Evolutionary conservation across 2,888 invertebrate species (phyloP), one percentile per base, ranked within the genome.

Genomic region (Aporophyla lueneburgensis): DNA sequence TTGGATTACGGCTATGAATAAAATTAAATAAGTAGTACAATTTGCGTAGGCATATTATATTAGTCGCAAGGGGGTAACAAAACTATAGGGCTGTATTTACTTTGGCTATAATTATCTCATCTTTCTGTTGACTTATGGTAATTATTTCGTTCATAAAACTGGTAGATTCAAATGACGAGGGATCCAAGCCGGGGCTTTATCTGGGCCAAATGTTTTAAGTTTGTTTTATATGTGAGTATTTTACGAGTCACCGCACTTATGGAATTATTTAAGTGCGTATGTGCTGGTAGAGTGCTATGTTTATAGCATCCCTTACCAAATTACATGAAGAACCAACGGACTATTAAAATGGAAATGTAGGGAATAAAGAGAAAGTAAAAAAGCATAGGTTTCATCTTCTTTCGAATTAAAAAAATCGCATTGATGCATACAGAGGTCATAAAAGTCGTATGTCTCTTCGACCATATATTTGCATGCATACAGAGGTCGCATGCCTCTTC

Each of bases 121-220:
- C 89, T 90, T 90, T 84, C 87, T 87, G 84, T 80, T 86, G 86
- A 88, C 85, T 89, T 88, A 88, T 87, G 86, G 85, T 86, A 83
- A 91, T 89, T 89, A 90, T 91, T 67, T 89, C 89, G 89, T 87
- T 87, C 43, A 89, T 90, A 89, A 91, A 89, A 89, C 88, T 86
- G 86, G 21, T 40, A 63, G 43, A 78, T 56, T 71, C 61, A 61
- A 63, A 54, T 59, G 24, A 59, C 86, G 84, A 86, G 87, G 83
- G 46, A 40, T 49, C 63, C 19, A 59, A 40, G 56, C 49, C 58
- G 19, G n/a, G 9, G 49, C 10, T 59, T 21, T 78, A 67, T 74
- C 58, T 62, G 54, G 61, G 54, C 66, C 53, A 59, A 82, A 86
- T 80, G 74, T 76, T 86, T 84, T 69, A 67, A 88, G 84, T 87